Conservation (phyloP, 2,113 vertebrate genomes). For the Megaceryle maxima region DNA sequence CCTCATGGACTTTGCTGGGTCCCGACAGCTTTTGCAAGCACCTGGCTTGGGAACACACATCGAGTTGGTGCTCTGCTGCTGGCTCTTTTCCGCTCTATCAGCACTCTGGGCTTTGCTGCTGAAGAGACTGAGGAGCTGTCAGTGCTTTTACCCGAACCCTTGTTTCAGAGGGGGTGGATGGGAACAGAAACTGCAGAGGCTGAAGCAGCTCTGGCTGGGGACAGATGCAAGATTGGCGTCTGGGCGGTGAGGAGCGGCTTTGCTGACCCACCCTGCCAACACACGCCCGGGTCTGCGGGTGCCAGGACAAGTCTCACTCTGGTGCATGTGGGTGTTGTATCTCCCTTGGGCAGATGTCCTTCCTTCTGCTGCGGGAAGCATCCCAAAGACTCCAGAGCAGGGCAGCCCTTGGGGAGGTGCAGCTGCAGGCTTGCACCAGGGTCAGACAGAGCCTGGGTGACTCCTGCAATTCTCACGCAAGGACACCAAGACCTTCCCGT, state of each 20-base stretch:
- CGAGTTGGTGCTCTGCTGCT: fast-evolving
- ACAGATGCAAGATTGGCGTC: fast-evolving
- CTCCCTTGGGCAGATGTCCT: neutral
- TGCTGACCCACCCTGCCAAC: no score
- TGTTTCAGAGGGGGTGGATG: fast-evolving
- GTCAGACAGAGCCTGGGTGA: neutral
- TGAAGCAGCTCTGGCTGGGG: neutral
- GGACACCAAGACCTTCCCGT: neutral
- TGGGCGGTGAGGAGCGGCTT: neutral
- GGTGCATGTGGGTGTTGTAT: fast-evolving
- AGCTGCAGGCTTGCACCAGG: neutral
- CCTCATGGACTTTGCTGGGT: neutral
- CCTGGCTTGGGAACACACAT: neutral
- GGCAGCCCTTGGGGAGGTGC: neutral
- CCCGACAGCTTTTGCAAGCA: neutral
- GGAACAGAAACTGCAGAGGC: neutral
- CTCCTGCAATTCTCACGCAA: neutral
- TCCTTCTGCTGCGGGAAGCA: neutral
- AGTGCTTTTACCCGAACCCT: neutral
- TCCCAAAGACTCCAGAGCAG: fast-evolving
- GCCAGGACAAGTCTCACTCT: neutral
- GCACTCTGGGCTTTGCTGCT: fast-evolving
- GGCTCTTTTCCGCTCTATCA: neutral
- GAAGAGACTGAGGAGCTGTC: neutral
- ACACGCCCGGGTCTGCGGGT: neutral